Evolutionary conservation across 2,888 invertebrate species (phyloP).

Genomic region (Harmothoe impar): DNA sequence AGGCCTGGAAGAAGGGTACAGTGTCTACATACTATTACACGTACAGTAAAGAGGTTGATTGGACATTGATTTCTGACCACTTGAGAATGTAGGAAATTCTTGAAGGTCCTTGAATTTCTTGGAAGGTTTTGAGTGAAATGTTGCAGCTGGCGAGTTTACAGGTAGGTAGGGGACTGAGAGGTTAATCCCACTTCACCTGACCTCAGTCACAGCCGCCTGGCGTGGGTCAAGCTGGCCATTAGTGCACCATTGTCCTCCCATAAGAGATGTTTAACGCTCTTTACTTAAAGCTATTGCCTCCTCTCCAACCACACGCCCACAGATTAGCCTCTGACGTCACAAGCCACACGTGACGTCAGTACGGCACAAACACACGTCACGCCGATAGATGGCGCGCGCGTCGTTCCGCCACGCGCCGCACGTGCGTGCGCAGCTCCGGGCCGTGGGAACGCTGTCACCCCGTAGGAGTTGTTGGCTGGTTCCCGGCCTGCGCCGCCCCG

Average conservation of each 20-base stretch:
- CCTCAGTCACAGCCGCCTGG: neutral
- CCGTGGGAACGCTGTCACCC: constrained; percentile 57
- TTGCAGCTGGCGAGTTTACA: neutral
- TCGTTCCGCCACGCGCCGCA: constrained; percentile 39
- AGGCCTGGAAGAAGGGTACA: too few relatives aligned
- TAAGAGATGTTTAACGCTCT: neutral
- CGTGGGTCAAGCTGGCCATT: neutral
- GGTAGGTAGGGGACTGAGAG: neutral
- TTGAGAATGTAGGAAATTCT: too few relatives aligned
- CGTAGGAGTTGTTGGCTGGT: constrained; percentile 43
- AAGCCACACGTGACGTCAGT: neutral
- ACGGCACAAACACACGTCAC: neutral
- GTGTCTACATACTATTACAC: too few relatives aligned
- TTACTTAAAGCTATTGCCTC: neutral
- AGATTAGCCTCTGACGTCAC: constrained; percentile 32
- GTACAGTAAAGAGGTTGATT: too few relatives aligned
- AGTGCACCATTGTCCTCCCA: neutral
- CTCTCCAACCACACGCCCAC: neutral
- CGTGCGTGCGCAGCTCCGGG: constrained; percentile 6
- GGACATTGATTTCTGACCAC: too few relatives aligned
- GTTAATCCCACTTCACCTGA: neutral
- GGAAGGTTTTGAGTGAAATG: neutral
- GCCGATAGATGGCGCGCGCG: constrained; percentile 35
- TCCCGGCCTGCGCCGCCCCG: neutral
- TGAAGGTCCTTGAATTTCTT: too few relatives aligned